Percentiles rank a stretch among this genome's conserved stretches.
phyloP scores from a whole-genome alignment of 2,888 invertebrate species.

The Dolichopus griseipennis region DNA sequence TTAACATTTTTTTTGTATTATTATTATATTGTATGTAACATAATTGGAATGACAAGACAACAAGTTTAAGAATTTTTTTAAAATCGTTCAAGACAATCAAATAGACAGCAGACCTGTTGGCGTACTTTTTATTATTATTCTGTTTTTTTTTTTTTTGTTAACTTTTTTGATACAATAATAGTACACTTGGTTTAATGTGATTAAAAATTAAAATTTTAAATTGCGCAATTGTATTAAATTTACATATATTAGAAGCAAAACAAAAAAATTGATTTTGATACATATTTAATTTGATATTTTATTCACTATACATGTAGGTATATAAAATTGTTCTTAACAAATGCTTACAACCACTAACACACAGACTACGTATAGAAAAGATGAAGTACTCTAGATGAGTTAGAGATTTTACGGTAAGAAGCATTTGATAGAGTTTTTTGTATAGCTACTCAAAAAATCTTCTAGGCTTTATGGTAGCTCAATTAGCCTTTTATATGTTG shows the following conservation, averaged over 20 bases:
- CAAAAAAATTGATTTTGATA: background rate
- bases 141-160: background rate
- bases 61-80: background rate
- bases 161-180: background rate
- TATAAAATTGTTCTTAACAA: no score
- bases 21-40: background rate
- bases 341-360: no score
- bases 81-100: background rate
- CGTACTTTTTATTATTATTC: background rate
- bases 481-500: no score
- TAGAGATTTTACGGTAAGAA: no score
- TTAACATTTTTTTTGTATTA: no score
- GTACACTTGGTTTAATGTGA: background rate
- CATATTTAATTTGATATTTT: no score
- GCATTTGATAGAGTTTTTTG: no score
- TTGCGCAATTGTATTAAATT: background rate
- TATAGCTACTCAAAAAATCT: no score
- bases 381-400: no score
- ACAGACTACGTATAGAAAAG: no score
- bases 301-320: no score
- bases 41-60: constrained; percentile 4
- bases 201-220: background rate
- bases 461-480: no score
- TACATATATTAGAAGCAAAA: background rate
- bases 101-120: constrained; percentile 3